Evolutionary conservation across 2,888 invertebrate species (phyloP), one percentile per base, ranked within the genome.

Genomic region (Dryobota labecula): DNA sequence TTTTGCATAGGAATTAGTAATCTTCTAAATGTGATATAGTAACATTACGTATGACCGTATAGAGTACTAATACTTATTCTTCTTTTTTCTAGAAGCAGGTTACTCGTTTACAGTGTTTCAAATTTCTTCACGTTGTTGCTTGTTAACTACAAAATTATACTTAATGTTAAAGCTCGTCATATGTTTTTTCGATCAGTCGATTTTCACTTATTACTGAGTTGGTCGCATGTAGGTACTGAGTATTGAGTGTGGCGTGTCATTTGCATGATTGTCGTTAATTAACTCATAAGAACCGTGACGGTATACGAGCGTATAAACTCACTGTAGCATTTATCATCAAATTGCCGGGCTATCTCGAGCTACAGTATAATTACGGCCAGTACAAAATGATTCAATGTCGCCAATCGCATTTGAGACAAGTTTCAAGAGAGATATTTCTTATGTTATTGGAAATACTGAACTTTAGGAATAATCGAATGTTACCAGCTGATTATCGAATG

Each of bases 211-310:
- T 83, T 83, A 83, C 76, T 67, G 70, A 72, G 78, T 66, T 62
- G 58, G 76, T 63, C 56, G 68, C 36, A 63, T 83, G 80, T n/a
- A n/a, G n/a, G n/a, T 79, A 78, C 84, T 82, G 79, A 86, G 85
- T 84, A 79, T 80, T 73, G 76, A 78, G 76, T 82, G 73, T 82
- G 70, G 80, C 83, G 81, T 87, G 86, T 89, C 89, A 93, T 93
- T 93, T 93, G 88, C 91, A 92, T 93, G 91, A 94, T 93, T 91
- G 90, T 90, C 83, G 86, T 86, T 91, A 90, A 93, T 94, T 93
- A 93, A 90, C 89, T 86, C 70, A 82, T 88, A 90, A 89, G 82
- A 76, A 91, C 92, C 93, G 93, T 94, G 93, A 94, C 94, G 91
- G 87, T 85, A 87, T 76, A 74, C 80, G 83, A 88, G 82, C 76